Base-by-base conservation (phyloP, 2,797 vertebrate species). In the Poeciliopsis infans region DNA sequence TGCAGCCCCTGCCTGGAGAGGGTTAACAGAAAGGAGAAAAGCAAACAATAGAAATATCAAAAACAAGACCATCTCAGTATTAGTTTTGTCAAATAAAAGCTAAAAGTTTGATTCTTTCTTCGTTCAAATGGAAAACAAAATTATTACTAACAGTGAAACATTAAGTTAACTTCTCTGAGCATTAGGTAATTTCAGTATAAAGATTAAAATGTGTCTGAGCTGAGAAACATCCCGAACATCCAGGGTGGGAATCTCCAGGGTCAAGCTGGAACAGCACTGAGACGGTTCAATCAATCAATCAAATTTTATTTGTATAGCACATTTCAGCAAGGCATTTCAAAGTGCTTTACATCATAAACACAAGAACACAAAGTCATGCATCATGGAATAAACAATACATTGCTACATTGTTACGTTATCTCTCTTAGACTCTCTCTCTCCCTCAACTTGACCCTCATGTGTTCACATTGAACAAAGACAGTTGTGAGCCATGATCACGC, bases 381-480 rank as follows among this genome's bases (percentile, higher is more conserved):
- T n/a, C n/a, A n/a, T n/a, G n/a, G n/a, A n/a, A n/a, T n/a, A n/a
- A n/a, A n/a, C n/a, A n/a, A n/a, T n/a, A n/a, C n/a, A n/a, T n/a
- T n/a, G n/a, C n/a, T n/a, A n/a, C n/a, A n/a, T n/a, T n/a, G n/a
- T n/a, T n/a, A n/a, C n/a, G n/a, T n/a, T 25, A 5, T 55, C 81
- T 87, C 83, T 88, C 76, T 83, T 75, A 46, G 82, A 68, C 61
- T 78, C 82, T 88, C 81, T 74, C 79, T 76, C 80, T 83, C 66
- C 66, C 84, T 81, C 75, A 66, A 33, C 43, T 75, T 68, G 72
- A 80, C 78, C 84, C 76, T 68, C 82, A 76, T 90, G 84, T 86
- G 76, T 86, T 94, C 85, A 77, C 83, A 74, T 86, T 90, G 87
- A 93, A 93, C 88, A 92, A 88, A 91, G 79, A 87, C 82, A 78